Percentiles rank a stretch among this genome's conserved stretches.
Evolutionary conservation across 2,113 vertebrate species (phyloP).

Genomic region (Bos indicus): DNA sequence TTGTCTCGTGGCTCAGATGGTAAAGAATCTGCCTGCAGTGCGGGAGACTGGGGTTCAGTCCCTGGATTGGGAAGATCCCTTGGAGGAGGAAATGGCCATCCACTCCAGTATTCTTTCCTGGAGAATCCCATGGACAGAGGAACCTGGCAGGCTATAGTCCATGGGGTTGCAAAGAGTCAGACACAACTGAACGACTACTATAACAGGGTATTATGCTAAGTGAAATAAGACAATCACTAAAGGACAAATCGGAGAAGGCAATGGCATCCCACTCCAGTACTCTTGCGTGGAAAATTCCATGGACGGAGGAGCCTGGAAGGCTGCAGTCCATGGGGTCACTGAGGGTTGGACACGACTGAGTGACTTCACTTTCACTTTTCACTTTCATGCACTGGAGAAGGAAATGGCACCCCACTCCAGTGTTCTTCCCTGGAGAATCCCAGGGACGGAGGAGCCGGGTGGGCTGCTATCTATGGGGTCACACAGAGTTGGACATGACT

Average conservation of each 20-base stretch:
- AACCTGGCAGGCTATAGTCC: neutral
- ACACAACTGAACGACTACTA: neutral
- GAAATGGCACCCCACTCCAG: too few relatives aligned
- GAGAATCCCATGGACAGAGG: neutral
- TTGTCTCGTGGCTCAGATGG: neutral
- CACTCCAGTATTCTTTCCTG: neutral
- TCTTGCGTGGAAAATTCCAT: too few relatives aligned
- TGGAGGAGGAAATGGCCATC: neutral
- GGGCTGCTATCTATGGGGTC: too few relatives aligned
- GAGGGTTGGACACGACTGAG: too few relatives aligned
- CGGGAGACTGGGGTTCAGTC: rapidly evolving
- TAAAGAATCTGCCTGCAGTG: neutral
- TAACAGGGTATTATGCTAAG: neutral
- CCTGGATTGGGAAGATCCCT: neutral
- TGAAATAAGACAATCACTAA: neutral
- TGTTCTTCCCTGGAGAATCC: too few relatives aligned
- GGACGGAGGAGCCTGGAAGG: too few relatives aligned
- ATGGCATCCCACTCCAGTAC: too few relatives aligned
- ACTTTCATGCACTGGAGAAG: too few relatives aligned
- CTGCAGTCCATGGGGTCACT: too few relatives aligned
- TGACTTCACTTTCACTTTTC: too few relatives aligned
- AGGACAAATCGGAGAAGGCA: neutral
- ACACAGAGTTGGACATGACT: too few relatives aligned
- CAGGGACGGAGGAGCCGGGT: too few relatives aligned
- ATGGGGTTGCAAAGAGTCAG: neutral